A percentile compares a stretch with the other conserved stretches of the same genome.
These are phyloP conservation scores for Drosophila truncata DNA, from an alignment of 1,140 invertebrate species.

Conservation along the genomic window DNA sequence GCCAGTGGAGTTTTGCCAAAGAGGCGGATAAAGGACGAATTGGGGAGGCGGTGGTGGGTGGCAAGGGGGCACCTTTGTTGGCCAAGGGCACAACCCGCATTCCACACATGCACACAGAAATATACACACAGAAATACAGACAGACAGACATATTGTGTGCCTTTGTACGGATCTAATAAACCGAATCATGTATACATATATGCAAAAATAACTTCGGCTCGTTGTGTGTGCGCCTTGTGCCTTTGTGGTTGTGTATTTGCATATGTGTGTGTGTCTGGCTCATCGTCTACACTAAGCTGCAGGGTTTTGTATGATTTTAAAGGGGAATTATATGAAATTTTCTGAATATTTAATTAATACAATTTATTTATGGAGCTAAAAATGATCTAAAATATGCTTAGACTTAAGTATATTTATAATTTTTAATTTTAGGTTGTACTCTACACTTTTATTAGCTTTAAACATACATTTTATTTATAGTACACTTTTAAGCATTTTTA, in stretches of 20 bases:
- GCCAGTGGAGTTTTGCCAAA: constrained; percentile 25
- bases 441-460: too few relatives aligned
- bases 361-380: too few relatives aligned
- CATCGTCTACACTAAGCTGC: constrained; percentile 43
- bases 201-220: constrained; percentile 77
- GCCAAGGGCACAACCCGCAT: constrained; percentile 53
- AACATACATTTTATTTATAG: too few relatives aligned
- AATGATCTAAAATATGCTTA: too few relatives aligned
- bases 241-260: constrained; percentile 42
- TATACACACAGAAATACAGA: constrained; percentile 5
- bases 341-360: background rate
- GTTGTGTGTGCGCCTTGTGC: constrained; percentile 23
- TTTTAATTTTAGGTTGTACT: too few relatives aligned
- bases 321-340: constrained; percentile 13
- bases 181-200: constrained; percentile 75
- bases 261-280: constrained; percentile 41
- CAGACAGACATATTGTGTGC: constrained; percentile 67
- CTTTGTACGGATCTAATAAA: constrained; percentile 81
- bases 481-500: too few relatives aligned
- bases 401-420: too few relatives aligned
- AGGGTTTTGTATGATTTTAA: background rate
- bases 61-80: constrained; percentile 28
- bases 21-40: background rate
- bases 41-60: background rate
- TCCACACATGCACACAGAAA: constrained; percentile 7